These are phyloP conservation scores for Anniella stebbinsi DNA, from an alignment of 2,797 vertebrate genomes.

Conservation along the genomic window DNA sequence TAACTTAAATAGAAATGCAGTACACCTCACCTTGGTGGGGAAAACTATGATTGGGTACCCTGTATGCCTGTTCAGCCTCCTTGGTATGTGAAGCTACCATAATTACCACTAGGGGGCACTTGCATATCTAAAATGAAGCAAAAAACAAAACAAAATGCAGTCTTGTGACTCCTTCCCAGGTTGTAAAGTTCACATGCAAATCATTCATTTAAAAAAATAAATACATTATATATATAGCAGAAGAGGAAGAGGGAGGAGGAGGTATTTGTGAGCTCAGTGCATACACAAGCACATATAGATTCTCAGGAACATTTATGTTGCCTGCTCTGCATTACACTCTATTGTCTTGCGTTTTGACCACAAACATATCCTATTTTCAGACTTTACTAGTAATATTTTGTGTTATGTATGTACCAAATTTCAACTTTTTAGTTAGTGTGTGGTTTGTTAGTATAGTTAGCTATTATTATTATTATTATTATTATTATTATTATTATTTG, in stretches of 20 bases:
- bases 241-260: background rate
- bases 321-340: background rate
- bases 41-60: no score
- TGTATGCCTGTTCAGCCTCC: no score
- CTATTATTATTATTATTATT: background rate
- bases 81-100: background rate
- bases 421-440: background rate
- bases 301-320: background rate
- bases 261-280: background rate
- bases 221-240: background rate
- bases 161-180: background rate
- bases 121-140: background rate
- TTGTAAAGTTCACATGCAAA: background rate
- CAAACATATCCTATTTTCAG: background rate
- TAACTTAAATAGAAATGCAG: no score
- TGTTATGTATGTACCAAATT: background rate
- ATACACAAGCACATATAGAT: background rate
- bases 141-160: background rate
- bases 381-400: background rate
- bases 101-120: constrained; percentile 2
- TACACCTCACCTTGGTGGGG: no score
- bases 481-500: background rate
- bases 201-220: background rate
- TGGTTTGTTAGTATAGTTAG: no score
- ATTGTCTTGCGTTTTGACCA: background rate